These are phyloP conservation scores for Meteorus cinctellus DNA, from an alignment of 2,888 invertebrate genomes.

Conservation along the genomic window DNA sequence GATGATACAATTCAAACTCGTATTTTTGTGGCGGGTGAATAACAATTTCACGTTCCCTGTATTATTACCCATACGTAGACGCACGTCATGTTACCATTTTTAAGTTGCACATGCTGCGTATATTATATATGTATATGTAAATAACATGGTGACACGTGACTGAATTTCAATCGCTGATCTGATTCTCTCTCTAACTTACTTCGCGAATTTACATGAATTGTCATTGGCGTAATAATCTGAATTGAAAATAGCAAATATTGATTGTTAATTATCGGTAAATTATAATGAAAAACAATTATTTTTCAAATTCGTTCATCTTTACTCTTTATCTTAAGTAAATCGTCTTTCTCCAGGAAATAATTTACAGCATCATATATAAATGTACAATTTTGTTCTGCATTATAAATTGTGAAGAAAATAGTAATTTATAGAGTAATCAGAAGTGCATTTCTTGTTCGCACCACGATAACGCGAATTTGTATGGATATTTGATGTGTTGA, in stretches of 20 bases:
- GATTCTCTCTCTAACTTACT: constrained; percentile 24
- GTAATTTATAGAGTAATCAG: constrained; percentile 17
- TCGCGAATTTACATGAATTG: neutral
- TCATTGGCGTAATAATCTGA: too few relatives aligned
- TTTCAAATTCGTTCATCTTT: too few relatives aligned
- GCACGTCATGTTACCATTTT: constrained; percentile 45
- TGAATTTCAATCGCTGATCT: constrained; percentile 45
- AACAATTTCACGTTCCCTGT: too few relatives aligned
- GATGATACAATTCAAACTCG: constrained; percentile 14
- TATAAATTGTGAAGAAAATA: neutral
- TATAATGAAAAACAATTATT: too few relatives aligned
- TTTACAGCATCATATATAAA: too few relatives aligned
- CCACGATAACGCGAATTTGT: neutral
- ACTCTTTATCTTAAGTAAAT: too few relatives aligned
- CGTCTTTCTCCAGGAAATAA: too few relatives aligned
- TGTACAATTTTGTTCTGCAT: neutral
- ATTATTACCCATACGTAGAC: constrained; percentile 37
- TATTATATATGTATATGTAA: neutral
- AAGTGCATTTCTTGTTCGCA: neutral
- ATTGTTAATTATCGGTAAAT: too few relatives aligned
- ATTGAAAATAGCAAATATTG: too few relatives aligned
- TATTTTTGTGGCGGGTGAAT: constrained; percentile 28
- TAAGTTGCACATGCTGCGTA: constrained; percentile 7
- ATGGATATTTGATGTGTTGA: constrained; percentile 15
- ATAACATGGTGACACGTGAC: constrained; percentile 54